phyloP scores from a whole-genome alignment of 2,113 vertebrate genomes.

The Hylia prasina region DNA sequence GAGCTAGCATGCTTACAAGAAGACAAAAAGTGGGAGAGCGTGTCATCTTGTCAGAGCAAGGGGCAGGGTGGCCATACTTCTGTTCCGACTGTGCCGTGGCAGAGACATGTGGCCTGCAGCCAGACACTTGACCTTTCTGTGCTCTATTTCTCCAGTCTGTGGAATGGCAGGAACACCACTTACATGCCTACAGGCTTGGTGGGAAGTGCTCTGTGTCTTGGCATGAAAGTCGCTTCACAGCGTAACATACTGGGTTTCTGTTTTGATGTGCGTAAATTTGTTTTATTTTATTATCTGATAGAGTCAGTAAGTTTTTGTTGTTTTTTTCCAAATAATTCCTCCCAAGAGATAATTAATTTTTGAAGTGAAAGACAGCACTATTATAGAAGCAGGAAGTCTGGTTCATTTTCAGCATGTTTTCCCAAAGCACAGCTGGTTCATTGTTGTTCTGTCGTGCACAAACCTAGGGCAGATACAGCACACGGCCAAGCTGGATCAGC shows the following conservation, averaged over 20 bases:
- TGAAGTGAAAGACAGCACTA: neutral
- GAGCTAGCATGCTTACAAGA: neutral
- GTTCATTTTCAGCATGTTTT: neutral
- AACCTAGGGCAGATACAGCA: neutral
- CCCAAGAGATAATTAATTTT: neutral
- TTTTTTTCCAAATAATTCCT: neutral
- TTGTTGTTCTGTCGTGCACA: neutral
- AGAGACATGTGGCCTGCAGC: neutral
- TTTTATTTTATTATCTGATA: neutral
- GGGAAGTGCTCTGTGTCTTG: neutral
- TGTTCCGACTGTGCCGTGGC: neutral
- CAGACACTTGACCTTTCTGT: slow-evolving; percentile 30
- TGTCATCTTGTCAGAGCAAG: neutral
- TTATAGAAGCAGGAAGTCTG: neutral
- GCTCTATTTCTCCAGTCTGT: neutral
- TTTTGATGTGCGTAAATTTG: neutral
- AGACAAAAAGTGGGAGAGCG: neutral
- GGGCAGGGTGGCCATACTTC: neutral
- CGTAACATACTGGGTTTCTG: neutral
- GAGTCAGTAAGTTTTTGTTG: neutral
- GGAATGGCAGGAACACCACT: neutral
- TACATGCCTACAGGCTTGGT: neutral
- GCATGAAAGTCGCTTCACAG: neutral
- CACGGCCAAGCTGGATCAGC: neutral
- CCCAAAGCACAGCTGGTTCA: neutral